Base-by-base conservation (phyloP, 1,140 invertebrate genomes). In the Glossosoma conforme region DNA sequence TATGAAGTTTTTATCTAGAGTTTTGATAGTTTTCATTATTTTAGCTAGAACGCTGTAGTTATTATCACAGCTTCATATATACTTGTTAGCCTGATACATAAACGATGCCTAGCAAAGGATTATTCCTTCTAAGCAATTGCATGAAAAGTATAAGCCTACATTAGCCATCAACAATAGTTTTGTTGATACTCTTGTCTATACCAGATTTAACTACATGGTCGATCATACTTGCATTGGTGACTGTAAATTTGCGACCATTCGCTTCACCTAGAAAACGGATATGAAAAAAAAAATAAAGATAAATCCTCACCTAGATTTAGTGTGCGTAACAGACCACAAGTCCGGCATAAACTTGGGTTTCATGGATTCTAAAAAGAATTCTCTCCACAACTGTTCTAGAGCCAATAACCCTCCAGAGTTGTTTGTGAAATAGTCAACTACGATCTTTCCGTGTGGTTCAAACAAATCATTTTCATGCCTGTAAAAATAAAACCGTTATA, bases 301-400 rank as follows among this genome's bases (percentile, higher is more conserved):
- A 14, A 2, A 1, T 9, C 19, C 25, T 10, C 42, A 68, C 63
- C 66, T 67, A 38, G 82, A 74, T 40, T 79, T 76, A 59, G 81
- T 87, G 58, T 89, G 86, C 53, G 76, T 77, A 13, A 86, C 67
- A 40, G 87, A 90, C 89, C 89, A 92, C 33, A 86, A 67, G 3
- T 76, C 65, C 0, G 89, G 89, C 61, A 92, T 72, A 67, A 73
- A 80, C 28, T 76, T 65, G 0, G 89, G 89, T 21, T 82, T 65
- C 88, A 91, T 91, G 2, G 74, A 77, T 0, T 70, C 61, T 5
- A 92, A 58, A 64, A 92, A 91, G 65, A 90, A 85, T 62, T 88
- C 72, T 8, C 89, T 69, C 88, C 89, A 92, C 43, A 81, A 59
- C 52, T 77, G 77, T 62, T 92, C 87, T 32, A 92, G 72, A 35